phyloP scores from a whole-genome alignment of 2,797 vertebrate species.

The Discoglossus pictus region DNA sequence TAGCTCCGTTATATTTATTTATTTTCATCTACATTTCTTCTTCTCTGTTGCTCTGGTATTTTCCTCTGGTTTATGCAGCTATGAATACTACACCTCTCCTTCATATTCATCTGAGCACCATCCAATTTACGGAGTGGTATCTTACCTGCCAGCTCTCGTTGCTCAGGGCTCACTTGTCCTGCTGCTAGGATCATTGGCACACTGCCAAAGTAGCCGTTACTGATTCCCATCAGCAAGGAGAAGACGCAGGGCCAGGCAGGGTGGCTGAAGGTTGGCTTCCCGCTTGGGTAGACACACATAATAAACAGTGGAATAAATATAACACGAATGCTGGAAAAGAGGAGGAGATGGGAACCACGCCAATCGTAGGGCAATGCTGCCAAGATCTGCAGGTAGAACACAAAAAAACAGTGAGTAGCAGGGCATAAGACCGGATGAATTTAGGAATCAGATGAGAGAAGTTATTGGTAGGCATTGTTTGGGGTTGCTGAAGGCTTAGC shows the following conservation, averaged over 20 bases:
- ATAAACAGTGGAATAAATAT: conserved; percentile 97
- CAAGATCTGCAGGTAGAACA: conserved; percentile 77
- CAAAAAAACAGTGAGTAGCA: not conserved
- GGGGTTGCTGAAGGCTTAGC: no score
- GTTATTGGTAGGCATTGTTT: no score
- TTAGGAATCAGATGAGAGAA: no score
- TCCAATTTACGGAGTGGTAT: no score
- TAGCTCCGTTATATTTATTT: no score
- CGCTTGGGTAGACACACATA: conserved; percentile 89
- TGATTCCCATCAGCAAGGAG: conserved; percentile 96
- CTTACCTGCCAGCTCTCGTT: conserved; percentile 93
- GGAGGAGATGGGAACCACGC: conserved; percentile 86
- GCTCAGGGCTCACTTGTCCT: conserved; percentile 87
- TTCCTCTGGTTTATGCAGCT: no score
- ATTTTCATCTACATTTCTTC: no score
- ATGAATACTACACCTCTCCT: no score
- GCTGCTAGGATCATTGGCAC: conserved; percentile 97
- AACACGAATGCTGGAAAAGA: conserved; percentile 87
- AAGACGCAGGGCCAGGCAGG: conserved; percentile 96
- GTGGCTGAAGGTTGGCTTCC: conserved; percentile 82
- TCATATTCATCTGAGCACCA: no score
- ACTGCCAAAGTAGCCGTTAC: conserved; percentile 93
- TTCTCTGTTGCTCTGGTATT: no score
- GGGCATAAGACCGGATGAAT: no score
- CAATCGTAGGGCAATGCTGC: conserved; percentile 92